A percentile compares a stretch with the other conserved stretches of the same genome.
Evolutionary conservation across 2,888 invertebrate genomes (phyloP).

Genomic region (Brachylomia viminalis): DNA sequence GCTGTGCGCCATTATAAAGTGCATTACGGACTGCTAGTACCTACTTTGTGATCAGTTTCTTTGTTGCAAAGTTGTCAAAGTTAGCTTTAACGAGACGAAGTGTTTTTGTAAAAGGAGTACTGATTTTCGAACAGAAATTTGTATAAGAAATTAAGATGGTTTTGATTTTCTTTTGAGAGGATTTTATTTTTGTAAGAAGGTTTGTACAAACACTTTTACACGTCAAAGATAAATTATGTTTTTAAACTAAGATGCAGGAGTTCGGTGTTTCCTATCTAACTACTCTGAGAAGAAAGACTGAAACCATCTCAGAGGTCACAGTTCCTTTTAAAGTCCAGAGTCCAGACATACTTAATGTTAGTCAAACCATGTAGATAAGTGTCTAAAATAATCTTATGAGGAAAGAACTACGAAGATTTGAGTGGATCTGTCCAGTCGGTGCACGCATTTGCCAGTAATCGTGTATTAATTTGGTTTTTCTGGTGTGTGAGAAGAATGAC

Average conservation of each 20-base stretch:
- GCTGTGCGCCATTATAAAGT: background rate
- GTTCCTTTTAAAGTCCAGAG: background rate
- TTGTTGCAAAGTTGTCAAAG: conserved; percentile 18
- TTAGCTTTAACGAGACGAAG: conserved; percentile 13
- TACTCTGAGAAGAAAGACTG: background rate
- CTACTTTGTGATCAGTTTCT: conserved; percentile 18
- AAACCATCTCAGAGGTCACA: background rate
- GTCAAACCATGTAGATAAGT: background rate
- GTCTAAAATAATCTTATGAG: background rate
- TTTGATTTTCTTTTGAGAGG: conserved; percentile 15
- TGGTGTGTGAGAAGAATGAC: background rate
- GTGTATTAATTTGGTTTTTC: background rate
- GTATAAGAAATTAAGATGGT: background rate
- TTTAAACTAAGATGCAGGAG: no score
- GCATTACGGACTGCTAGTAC: conserved; percentile 7
- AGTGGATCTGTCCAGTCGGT: background rate
- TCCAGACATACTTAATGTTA: background rate
- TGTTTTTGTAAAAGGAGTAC: background rate
- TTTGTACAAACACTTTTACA: background rate
- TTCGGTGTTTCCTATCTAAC: background rate
- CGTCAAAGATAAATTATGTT: background rate
- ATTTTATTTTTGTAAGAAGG: background rate
- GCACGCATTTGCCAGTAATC: background rate
- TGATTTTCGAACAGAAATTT: background rate
- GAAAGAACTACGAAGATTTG: no score